Base-by-base conservation (phyloP, 1,140 invertebrate species). In the Cryptotermes secundus region DNA sequence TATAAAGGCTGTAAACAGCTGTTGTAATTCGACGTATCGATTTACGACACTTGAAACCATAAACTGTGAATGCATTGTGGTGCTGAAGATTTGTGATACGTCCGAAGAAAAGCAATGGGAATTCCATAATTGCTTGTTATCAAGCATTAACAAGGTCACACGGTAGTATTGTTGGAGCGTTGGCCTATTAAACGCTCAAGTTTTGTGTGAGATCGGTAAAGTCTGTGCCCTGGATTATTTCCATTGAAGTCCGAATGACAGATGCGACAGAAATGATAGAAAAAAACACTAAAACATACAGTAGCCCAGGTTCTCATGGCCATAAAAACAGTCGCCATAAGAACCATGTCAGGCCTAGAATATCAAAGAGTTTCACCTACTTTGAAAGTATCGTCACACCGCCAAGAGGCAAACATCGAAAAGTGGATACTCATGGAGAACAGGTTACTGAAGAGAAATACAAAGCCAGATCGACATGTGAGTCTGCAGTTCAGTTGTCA, bases 351-450 rank as follows among this genome's bases (percentile, higher is more conserved):
- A 84, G 38, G 49, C 79, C 84, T 24, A 84, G 59, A 49, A 82
- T 80, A 34, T 45, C 42, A 36, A 84, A 84, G 84, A 84, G 35
- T 84, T 35, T 42, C 22, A 34, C 72, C 36, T 82, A 82, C 53
- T 84, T 82, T 49, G 31, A 80, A 26, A 82, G 84, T 80, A 80
- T 83, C 16, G 34, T 79, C 36, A 85, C 82, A 7, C 85, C 85
- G 16, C 26, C 79, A 31, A 80, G 82, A 83, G 49, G 85, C 31
- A 85, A 85, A 82, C 82, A 83, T 83, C 82, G 85, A 59, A 85
- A 83, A 53, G 42, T 83, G 42, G 84, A 85, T 4, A 45, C 31
- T 31, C 38, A 31, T n/a, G 2, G 34, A 14, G 36, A 83, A n/a
- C 16, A 34, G 14, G 45, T 19, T 9, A 83, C 34, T 83, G 38